Conservation (phyloP, 2,113 vertebrate species). For the Crotalus tigris region DNA sequence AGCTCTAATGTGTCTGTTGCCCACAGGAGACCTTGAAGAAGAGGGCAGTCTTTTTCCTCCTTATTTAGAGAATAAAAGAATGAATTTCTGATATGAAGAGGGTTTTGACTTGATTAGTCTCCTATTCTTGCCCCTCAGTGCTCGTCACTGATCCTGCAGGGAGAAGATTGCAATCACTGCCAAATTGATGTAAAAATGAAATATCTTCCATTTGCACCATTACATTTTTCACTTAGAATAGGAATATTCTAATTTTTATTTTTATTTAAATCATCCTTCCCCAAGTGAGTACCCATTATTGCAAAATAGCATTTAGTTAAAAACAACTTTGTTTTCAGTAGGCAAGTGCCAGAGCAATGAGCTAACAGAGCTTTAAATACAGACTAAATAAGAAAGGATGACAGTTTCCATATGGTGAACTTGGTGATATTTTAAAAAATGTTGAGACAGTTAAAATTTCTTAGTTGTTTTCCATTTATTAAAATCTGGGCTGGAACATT, state of each 20-base stretch:
- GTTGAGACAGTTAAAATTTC: not conserved
- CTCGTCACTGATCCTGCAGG: not conserved
- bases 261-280: not conserved
- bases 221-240: not conserved
- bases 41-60: not conserved
- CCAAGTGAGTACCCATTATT: not conserved
- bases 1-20: not conserved
- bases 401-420: not conserved
- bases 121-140: not conserved
- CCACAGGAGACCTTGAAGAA: not conserved
- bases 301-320: not conserved
- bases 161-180: not conserved
- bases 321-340: not conserved
- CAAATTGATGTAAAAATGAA: not conserved
- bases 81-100: not conserved
- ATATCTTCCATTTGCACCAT: not conserved
- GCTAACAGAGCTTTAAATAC: not conserved
- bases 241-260: not conserved
- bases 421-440: not conserved
- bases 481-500: not conserved
- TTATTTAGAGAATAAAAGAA: not conserved
- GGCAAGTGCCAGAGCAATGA: not conserved
- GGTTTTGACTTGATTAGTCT: not conserved
- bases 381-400: not conserved
- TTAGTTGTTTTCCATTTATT: not conserved